Conservation (phyloP, 2,797 vertebrate species). For the Eulemur mongoz region DNA sequence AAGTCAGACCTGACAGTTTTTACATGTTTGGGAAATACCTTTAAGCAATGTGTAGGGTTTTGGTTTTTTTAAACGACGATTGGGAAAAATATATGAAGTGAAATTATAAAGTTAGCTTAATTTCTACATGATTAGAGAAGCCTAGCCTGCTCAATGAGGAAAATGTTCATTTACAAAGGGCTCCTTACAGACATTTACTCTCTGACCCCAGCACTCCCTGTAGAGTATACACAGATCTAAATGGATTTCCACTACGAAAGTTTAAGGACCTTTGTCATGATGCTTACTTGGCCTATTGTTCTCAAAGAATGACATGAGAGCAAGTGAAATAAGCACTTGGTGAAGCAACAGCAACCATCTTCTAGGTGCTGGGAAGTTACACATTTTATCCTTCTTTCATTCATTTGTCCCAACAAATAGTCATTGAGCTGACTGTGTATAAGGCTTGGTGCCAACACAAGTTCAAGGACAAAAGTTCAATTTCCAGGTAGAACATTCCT, state of each 20-base stretch:
- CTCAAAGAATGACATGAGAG: neutral
- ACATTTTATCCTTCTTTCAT: neutral
- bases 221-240: neutral
- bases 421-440: neutral
- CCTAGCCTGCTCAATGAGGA: neutral
- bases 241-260: neutral
- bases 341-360: neutral
- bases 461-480: constrained; percentile 51
- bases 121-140: neutral
- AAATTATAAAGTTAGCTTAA: neutral
- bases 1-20: neutral
- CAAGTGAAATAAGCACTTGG: neutral
- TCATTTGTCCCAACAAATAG: constrained; percentile 28
- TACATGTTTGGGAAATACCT: neutral
- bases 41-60: neutral
- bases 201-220: neutral
- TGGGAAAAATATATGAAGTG: neutral
- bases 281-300: neutral
- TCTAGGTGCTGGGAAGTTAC: neutral
- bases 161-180: neutral
- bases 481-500: constrained; percentile 26
- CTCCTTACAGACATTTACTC: neutral
- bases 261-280: neutral
- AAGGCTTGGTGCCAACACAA: neutral
- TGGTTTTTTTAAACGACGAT: neutral